Conservation (phyloP, 2,797 vertebrate species). For the Heterohyrax brucei region DNA sequence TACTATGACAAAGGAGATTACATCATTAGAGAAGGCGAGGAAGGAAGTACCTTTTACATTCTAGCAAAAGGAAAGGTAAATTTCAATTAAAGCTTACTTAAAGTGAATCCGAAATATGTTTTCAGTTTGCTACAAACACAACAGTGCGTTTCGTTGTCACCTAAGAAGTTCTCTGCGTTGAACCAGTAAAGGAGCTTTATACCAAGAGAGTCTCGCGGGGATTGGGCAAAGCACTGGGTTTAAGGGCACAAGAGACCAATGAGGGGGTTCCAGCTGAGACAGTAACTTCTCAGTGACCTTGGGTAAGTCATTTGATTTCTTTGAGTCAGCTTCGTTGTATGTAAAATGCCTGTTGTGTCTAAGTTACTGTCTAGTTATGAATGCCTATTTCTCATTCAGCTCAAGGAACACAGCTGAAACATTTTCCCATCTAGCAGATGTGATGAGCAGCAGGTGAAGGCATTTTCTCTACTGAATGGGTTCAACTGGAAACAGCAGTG, state of each 20-base stretch:
- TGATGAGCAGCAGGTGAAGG: background rate
- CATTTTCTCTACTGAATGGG: background rate
- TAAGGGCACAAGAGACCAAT: background rate
- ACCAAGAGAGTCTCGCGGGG: background rate
- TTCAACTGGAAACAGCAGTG: too few relatives aligned
- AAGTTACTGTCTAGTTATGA: background rate
- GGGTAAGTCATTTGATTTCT: background rate
- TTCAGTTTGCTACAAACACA: background rate
- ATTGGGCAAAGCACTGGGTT: background rate
- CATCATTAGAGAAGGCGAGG: constrained; percentile 96
- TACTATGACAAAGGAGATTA: constrained; percentile 96
- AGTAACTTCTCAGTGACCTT: background rate
- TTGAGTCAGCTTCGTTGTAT: background rate
- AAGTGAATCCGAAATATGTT: background rate
- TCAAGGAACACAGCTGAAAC: background rate
- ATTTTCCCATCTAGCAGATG: background rate
- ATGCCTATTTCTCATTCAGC: background rate
- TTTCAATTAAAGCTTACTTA: constrained; percentile 42
- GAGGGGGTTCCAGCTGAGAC: background rate
- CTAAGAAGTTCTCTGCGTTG: background rate
- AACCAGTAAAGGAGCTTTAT: background rate
- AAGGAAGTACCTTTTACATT: constrained; percentile 97
- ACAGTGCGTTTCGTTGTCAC: fast-evolving
- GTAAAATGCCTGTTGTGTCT: constrained; percentile 12
- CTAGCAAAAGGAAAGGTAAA: constrained; percentile 97